Conservation (phyloP, 2,113 vertebrate species). For the Chinchilla lanigera region DNA sequence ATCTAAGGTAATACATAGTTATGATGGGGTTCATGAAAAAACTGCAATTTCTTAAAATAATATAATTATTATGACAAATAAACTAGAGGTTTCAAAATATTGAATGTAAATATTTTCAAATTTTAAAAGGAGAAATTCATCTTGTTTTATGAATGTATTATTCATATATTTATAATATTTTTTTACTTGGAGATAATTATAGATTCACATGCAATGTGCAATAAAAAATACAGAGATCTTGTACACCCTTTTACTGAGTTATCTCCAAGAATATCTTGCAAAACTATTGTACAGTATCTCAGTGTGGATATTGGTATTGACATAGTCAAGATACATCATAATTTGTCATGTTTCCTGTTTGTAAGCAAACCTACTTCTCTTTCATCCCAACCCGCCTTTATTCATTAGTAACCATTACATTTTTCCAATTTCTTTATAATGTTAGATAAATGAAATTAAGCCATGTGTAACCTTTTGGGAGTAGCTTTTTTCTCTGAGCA, state of each 20-base stretch:
- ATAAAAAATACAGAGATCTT: background rate
- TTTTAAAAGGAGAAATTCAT: background rate
- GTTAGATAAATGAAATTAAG: background rate
- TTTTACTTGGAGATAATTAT: background rate
- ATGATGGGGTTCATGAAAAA: background rate
- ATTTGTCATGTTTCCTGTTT: background rate
- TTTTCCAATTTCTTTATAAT: constrained; percentile 6
- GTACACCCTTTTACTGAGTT: background rate
- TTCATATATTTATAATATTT: background rate
- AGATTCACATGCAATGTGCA: background rate
- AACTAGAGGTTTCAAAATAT: background rate
- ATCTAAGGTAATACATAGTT: background rate
- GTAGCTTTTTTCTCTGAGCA: background rate
- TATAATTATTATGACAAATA: background rate
- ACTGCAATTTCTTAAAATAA: background rate
- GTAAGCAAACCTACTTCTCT: background rate
- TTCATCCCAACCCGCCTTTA: background rate
- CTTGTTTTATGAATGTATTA: background rate
- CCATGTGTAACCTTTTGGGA: background rate
- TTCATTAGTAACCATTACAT: background rate
- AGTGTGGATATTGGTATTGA: background rate
- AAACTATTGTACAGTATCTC: background rate
- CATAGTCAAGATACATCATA: background rate
- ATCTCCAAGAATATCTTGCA: background rate
- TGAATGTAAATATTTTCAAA: background rate